phyloP scores from a whole-genome alignment of 1,140 invertebrate species.

The Protaetia brevitarsis region DNA sequence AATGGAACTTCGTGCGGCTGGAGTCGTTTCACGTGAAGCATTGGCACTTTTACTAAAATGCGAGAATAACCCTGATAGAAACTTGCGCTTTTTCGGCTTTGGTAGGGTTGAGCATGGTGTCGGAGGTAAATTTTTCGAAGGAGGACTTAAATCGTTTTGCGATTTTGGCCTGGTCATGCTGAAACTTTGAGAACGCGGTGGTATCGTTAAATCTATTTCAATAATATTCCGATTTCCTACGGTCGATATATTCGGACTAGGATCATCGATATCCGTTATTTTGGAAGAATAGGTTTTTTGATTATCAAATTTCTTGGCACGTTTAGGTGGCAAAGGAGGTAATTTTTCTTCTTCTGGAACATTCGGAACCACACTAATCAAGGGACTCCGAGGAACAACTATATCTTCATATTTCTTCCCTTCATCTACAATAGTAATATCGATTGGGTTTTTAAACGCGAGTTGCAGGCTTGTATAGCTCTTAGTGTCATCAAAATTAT shows the following conservation, averaged over 20 bases:
- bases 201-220: neutral
- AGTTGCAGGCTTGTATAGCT: conserved; percentile 80
- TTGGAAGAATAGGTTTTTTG: conserved; percentile 26
- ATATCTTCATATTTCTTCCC: conserved; percentile 39
- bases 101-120: conserved; percentile 50
- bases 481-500: conserved; percentile 66
- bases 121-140: conserved; percentile 51
- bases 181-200: conserved; percentile 9
- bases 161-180: conserved; percentile 45
- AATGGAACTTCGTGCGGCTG: conserved; percentile 24
- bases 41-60: conserved; percentile 31
- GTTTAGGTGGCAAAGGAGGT: conserved; percentile 75
- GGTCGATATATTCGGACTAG: neutral
- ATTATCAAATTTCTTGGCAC: conserved; percentile 62
- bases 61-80: conserved; percentile 65
- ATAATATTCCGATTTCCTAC: neutral
- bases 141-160: conserved; percentile 47
- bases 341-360: conserved; percentile 58
- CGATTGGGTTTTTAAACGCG: conserved; percentile 79
- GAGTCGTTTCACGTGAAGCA: conserved; percentile 37
- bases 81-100: conserved; percentile 58
- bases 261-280: conserved; percentile 28
- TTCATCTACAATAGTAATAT: conserved; percentile 50
- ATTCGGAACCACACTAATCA: conserved; percentile 54
- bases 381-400: conserved; percentile 40